phyloP scores from a whole-genome alignment of 2,888 invertebrate species.

The Drosophila greeni region DNA sequence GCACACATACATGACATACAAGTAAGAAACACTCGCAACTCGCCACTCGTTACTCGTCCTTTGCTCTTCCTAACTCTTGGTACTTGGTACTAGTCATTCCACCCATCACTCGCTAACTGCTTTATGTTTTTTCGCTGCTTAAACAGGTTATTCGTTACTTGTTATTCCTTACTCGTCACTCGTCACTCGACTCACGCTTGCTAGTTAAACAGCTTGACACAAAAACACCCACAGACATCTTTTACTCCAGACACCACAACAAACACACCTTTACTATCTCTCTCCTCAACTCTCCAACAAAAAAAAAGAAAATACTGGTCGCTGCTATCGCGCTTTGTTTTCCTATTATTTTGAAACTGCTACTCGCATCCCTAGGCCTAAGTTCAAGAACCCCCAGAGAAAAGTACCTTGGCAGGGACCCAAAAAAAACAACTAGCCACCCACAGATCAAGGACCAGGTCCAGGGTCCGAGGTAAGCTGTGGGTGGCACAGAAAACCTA shows the following conservation, averaged over 20 bases:
- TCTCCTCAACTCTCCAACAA: slow-evolving; percentile 28
- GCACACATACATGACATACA: slow-evolving; percentile 24
- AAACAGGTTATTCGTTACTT: background rate
- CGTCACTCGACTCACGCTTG: slow-evolving; percentile 1
- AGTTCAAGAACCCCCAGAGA: slow-evolving; percentile 19
- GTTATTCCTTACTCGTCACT: background rate
- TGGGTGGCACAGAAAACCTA: slow-evolving; percentile 25
- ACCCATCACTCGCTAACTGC: background rate
- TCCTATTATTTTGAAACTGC: slow-evolving; percentile 49
- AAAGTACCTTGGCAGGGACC: slow-evolving; percentile 3
- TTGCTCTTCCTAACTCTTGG: slow-evolving; percentile 6
- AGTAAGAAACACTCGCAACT: slow-evolving; percentile 24
- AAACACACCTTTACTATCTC: slow-evolving; percentile 26
- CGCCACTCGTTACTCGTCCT: slow-evolving; percentile 32
- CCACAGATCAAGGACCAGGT: slow-evolving; percentile 49
- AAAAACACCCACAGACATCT: slow-evolving; percentile 15
- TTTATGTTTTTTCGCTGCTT: background rate
- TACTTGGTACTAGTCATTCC: background rate
- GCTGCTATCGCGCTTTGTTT: slow-evolving; percentile 43
- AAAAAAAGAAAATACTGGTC: slow-evolving; percentile 5
- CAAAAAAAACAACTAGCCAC: slow-evolving; percentile 20
- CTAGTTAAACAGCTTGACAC: slow-evolving; percentile 16
- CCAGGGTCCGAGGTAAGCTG: slow-evolving; percentile 49
- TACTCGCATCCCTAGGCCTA: slow-evolving; percentile 48
- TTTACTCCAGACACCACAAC: slow-evolving; percentile 10